Evolutionary conservation across 2,888 invertebrate genomes (phyloP).

Genomic region (Hypomecis atomaria): DNA sequence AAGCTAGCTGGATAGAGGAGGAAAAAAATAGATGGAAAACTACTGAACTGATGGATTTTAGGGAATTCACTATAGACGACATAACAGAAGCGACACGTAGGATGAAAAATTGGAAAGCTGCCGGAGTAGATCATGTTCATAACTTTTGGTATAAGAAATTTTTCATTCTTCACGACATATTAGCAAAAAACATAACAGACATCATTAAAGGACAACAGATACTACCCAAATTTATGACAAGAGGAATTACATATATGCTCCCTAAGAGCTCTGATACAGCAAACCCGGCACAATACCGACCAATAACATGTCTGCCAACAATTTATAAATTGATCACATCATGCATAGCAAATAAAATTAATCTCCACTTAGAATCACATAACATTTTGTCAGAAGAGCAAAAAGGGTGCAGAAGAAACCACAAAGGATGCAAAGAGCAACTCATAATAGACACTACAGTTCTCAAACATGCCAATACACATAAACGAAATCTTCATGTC

Average conservation of each 20-base stretch:
- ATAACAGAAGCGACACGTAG: background rate
- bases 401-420: no score
- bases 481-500: background rate
- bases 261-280: background rate
- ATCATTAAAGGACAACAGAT: background rate
- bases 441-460: background rate
- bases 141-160: slow-evolving; percentile 8
- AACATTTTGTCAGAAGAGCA: no score
- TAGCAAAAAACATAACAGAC: background rate
- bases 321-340: background rate
- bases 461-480: background rate
- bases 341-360: background rate
- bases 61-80: background rate
- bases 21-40: no score
- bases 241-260: background rate
- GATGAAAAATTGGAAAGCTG: slow-evolving; percentile 4
- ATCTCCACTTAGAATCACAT: background rate
- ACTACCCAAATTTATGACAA: background rate
- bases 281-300: slow-evolving; percentile 1
- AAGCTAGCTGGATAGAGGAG: no score
- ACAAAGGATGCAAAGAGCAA: no score
- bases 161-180: background rate
- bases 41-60: background rate
- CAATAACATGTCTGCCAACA: background rate
- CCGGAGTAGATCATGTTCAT: slow-evolving; percentile 1